A percentile compares a stretch with the other conserved stretches of the same genome.
phyloP scores from a whole-genome alignment of 2,113 vertebrate species.

The Labeo rohita region DNA sequence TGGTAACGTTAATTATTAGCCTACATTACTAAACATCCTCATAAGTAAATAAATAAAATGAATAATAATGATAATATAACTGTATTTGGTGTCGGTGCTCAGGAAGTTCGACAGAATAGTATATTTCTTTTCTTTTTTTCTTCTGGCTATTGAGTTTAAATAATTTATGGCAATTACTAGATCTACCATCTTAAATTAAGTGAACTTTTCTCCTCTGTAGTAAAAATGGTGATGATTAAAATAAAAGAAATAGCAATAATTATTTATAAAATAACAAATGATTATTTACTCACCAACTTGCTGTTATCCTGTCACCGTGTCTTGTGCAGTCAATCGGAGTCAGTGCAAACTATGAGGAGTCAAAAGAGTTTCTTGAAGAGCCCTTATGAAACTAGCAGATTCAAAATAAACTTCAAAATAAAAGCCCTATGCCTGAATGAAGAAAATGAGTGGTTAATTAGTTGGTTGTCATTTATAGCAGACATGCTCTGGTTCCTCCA shows the following conservation, averaged over 20 bases:
- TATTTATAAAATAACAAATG: background rate
- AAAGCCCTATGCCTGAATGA: background rate
- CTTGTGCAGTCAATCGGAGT: no score
- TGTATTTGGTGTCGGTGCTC: background rate
- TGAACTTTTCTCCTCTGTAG: background rate
- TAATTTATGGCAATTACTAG: background rate
- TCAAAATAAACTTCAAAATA: background rate
- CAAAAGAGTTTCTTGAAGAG: background rate
- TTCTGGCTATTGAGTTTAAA: background rate
- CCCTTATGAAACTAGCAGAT: background rate
- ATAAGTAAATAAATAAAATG: no score
- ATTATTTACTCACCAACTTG: slow-evolving; percentile 1
- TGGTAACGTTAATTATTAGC: no score
- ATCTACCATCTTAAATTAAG: background rate
- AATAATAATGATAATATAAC: no score
- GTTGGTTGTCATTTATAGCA: background rate
- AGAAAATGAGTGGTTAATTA: background rate
- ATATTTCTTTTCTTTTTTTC: background rate
- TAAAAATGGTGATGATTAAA: background rate
- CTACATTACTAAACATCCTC: no score
- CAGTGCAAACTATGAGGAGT: background rate
- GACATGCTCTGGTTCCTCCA: background rate
- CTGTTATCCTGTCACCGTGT: background rate
- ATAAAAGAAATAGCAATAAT: background rate
- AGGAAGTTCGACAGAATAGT: background rate